These are phyloP conservation scores for Mylabris sibirica DNA, from an alignment of 2,888 invertebrate genomes.

Conservation along the genomic window DNA sequence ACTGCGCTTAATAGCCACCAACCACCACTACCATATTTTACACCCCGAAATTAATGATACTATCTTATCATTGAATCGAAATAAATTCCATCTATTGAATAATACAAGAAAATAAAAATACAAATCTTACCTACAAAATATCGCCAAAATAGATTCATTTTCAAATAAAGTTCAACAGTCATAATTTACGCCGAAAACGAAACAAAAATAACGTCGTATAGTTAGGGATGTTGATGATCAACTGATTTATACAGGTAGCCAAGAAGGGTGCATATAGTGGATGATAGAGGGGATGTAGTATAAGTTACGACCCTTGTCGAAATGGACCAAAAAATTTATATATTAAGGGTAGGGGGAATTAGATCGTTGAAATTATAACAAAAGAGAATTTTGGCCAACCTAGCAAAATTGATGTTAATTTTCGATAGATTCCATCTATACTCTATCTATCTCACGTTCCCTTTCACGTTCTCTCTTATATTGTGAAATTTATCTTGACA, in stretches of 20 bases:
- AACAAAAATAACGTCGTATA: constrained; percentile 6
- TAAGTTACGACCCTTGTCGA: constrained; percentile 45
- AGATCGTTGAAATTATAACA: constrained; percentile 38
- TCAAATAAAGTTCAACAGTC: constrained; percentile 50
- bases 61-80: neutral
- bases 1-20: constrained; percentile 53
- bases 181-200: constrained; percentile 28
- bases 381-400: constrained; percentile 48
- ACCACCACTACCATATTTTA: constrained; percentile 41
- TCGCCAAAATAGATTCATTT: constrained; percentile 51
- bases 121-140: constrained; percentile 48
- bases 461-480: neutral
- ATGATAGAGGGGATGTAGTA: constrained; percentile 46
- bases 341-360: constrained; percentile 13
- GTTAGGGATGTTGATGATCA: constrained; percentile 44
- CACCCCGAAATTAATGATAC: constrained; percentile 40
- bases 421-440: constrained; percentile 36
- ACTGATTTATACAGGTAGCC: constrained; percentile 46
- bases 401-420: constrained; percentile 55
- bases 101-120: neutral
- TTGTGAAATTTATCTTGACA: constrained; percentile 13
- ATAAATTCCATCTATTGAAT: neutral
- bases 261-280: constrained; percentile 38
- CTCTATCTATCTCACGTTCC: neutral
- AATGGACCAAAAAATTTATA: constrained; percentile 44